phyloP scores from a whole-genome alignment of 2,888 invertebrate species.

The Heliconius hortense region DNA sequence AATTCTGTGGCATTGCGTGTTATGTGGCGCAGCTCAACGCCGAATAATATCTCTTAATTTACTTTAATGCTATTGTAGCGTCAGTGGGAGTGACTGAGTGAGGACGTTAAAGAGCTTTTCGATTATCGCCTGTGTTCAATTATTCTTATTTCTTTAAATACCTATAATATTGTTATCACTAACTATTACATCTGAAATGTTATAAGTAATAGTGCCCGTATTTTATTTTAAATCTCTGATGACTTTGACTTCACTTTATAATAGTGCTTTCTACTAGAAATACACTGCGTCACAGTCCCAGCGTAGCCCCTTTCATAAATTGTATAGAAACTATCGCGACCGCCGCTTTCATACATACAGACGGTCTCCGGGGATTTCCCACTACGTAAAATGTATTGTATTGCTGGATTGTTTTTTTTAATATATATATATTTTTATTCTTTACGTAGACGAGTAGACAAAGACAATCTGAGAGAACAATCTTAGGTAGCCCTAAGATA shows the following conservation, averaged over 20 bases:
- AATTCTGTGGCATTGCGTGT: no score
- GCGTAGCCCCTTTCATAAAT: conserved; percentile 1
- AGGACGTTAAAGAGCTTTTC: neutral
- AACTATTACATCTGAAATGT: no score
- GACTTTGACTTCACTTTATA: neutral
- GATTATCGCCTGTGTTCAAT: no score
- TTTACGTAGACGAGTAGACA: neutral
- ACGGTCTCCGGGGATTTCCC: neutral
- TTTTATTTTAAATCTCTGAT: neutral
- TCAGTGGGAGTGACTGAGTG: neutral
- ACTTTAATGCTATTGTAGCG: neutral
- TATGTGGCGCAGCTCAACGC: no score
- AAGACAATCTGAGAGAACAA: no score
- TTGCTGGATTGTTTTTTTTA: neutral
- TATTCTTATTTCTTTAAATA: no score
- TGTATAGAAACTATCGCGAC: conserved; percentile 16
- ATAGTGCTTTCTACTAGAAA: conserved; percentile 11
- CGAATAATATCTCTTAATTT: neutral
- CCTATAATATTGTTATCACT: no score
- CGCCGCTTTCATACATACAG: conserved; percentile 22
- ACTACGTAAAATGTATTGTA: neutral
- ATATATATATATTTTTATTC: neutral
- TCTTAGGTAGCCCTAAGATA: neutral
- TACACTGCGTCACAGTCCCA: neutral
- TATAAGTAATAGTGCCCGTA: neutral